phyloP scores from a whole-genome alignment of 1,140 invertebrate genomes.

The Tyrophagus putrescentiae region DNA sequence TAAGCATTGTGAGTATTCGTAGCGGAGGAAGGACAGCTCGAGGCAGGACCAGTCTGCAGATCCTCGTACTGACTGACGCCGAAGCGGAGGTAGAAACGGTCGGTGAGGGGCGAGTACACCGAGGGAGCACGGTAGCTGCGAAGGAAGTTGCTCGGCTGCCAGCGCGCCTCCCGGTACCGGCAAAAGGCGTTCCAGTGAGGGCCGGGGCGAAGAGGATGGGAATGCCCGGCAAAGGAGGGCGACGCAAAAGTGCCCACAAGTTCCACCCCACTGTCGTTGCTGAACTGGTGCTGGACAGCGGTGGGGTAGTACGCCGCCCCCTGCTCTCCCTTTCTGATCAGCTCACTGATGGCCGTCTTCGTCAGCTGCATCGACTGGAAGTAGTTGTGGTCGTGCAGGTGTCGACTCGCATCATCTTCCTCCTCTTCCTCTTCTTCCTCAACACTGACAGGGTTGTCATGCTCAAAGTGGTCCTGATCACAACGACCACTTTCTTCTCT shows the following conservation, averaged over 20 bases:
- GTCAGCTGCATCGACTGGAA: not conserved
- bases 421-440: not conserved
- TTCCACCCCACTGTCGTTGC: not conserved
- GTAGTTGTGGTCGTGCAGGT: constrained; percentile 5
- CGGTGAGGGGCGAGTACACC: not conserved
- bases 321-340: no score
- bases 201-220: not conserved
- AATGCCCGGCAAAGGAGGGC: not conserved
- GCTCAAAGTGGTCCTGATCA: not conserved
- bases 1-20: no score
- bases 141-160: no score
- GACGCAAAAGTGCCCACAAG: not conserved
- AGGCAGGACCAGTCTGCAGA: no score
- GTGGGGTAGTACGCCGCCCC: no score
- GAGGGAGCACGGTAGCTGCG: no score
- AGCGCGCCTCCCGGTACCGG: no score
- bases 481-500: not conserved
- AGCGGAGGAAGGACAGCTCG: no score
- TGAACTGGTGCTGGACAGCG: no score
- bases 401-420: not conserved
- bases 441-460: not conserved
- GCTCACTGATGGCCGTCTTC: not conserved
- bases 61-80: not conserved
- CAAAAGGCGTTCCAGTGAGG: no score
- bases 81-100: not conserved